These are phyloP conservation scores for Chroicocephalus ridibundus DNA, from an alignment of 2,113 vertebrate genomes.

Conservation along the genomic window DNA sequence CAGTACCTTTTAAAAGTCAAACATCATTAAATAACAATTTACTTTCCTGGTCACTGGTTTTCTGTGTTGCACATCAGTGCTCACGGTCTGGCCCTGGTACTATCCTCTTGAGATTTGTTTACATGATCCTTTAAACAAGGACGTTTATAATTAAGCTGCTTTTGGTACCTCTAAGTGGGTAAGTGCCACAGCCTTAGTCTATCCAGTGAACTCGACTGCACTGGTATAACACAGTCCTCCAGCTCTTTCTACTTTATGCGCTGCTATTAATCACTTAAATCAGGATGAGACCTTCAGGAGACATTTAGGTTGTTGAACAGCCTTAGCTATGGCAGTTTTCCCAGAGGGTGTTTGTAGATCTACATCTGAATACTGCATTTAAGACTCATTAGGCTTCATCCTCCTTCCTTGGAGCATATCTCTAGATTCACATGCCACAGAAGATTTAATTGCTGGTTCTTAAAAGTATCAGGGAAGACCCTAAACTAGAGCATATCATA, in stretches of 20 bases:
- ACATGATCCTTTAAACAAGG: not conserved
- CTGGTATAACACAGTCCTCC: not conserved
- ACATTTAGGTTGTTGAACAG: not conserved
- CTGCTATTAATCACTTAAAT: not conserved
- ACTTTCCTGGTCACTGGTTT: not conserved
- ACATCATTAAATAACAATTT: not conserved
- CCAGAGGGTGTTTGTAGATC: not conserved
- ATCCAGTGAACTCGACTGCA: not conserved
- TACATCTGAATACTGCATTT: not conserved
- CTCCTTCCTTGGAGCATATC: not conserved
- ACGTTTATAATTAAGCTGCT: not conserved
- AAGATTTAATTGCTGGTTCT: not conserved
- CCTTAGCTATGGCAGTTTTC: not conserved
- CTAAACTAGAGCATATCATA: not conserved
- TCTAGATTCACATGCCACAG: not conserved
- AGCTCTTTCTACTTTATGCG: not conserved
- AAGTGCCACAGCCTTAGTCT: not conserved
- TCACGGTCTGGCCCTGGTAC: not conserved
- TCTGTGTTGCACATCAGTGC: not conserved
- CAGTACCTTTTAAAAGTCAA: not conserved
- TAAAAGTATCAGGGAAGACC: not conserved
- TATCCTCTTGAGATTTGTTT: not conserved
- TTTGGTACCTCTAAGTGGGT: not conserved
- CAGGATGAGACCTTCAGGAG: not conserved
- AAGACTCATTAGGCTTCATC: not conserved